Percentiles rank a stretch among this genome's conserved stretches.
Conservation (phyloP, 1,140 invertebrate species). For the Cryptotermes secundus region DNA sequence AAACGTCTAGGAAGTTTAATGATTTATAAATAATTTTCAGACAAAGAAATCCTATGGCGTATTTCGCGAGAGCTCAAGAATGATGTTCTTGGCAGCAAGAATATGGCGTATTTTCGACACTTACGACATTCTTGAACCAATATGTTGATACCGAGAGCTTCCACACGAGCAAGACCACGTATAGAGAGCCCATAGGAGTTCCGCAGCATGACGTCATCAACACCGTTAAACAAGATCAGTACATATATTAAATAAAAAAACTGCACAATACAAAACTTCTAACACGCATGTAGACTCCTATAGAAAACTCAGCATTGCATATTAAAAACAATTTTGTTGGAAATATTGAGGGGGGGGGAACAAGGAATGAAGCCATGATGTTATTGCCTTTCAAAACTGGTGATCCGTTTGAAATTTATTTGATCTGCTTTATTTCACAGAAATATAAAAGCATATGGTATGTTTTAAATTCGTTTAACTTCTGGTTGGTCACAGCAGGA, state of each 20-base stretch:
- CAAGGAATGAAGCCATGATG: not conserved
- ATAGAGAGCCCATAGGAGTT: not conserved
- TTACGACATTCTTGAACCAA: not conserved
- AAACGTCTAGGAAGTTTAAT: no score
- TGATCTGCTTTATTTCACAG: not conserved
- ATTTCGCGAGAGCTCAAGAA: no score
- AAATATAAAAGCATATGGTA: conserved; percentile 6
- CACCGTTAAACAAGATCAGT: not conserved
- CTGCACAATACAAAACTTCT: not conserved
- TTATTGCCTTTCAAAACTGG: conserved; percentile 5
- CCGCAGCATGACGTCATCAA: conserved; percentile 13
- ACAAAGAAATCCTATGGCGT: no score
- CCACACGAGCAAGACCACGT: not conserved
- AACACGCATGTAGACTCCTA: not conserved
- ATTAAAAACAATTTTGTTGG: conserved; percentile 10
- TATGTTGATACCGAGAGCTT: not conserved
- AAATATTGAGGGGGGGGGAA: not conserved
- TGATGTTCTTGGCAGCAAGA: not conserved
- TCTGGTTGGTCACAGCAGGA: conserved; percentile 3
- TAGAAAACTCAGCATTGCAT: not conserved
- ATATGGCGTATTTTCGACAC: not conserved
- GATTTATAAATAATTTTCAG: no score
- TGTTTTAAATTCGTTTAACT: not conserved
- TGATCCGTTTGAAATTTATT: conserved; percentile 1
- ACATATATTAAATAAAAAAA: conserved; percentile 19